Evolutionary conservation across 2,888 invertebrate species (phyloP), one percentile per base, ranked within the genome.

Genomic region (Schizotus pectinicornis): DNA sequence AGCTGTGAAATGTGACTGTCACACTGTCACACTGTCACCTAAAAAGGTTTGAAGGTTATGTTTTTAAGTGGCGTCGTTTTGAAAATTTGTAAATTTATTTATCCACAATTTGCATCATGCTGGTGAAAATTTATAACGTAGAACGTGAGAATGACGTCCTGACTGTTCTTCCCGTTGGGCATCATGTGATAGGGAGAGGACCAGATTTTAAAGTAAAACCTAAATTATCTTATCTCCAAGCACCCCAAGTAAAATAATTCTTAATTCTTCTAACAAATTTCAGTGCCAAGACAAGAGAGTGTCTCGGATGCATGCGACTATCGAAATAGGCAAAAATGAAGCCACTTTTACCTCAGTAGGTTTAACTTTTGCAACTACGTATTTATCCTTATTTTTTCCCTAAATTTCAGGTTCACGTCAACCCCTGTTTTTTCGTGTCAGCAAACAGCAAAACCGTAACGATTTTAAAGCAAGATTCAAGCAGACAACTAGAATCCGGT

Each of bases 211-310:
- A 69, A 59, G 73, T 71, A 57, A 7, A 7, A 7, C 1, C 7
- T 13, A 37, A 13, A 1, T 8, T 37, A 7, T 6, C 38, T 37
- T 37, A 2, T 9, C 5, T 6, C 12, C n/a, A n/a, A n/a, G n/a
- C n/a, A n/a, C n/a, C n/a, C n/a, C n/a, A n/a, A n/a, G n/a, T n/a
- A n/a, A n/a, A 41, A 14, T 41, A 22, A 12, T 8, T 36, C 32
- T 31, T 33, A 30, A 22, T 22, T 22, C 5, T 34, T 1, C 1
- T 34, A 22, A 46, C 32, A 31, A 41, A 36, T 74, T 72, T 56
- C 72, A 84, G 84, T 80, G 81, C 69, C 74, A 79, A 48, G 84
- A 85, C 70, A 81, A 82, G 67, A 77, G 82, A 62, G 80, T 85
- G 36, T 85, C 85, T 1, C 78, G 84, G 41, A 80, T 79, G 36